These are phyloP conservation scores for Epinotia brunnichana DNA, from an alignment of 2,888 invertebrate genomes.

Conservation along the genomic window DNA sequence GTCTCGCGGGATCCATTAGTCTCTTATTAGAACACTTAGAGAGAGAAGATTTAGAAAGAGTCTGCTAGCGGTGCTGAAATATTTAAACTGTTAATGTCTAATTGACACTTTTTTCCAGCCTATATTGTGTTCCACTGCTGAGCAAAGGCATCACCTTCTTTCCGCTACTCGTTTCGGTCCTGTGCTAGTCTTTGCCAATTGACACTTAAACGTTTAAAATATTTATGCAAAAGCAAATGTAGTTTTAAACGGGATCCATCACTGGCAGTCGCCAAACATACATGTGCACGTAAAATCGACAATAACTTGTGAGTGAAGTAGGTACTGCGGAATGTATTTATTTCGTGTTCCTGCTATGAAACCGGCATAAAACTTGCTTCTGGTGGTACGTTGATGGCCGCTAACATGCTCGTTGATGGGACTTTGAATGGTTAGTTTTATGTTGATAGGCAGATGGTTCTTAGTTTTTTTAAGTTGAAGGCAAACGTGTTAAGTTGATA, in stretches of 20 bases:
- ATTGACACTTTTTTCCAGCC: no score
- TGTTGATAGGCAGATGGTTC: constrained; percentile 2
- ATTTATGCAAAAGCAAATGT: no score
- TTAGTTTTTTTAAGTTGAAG: neutral
- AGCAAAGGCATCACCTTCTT: no score
- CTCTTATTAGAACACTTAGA: neutral
- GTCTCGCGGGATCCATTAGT: no score
- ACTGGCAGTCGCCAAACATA: neutral
- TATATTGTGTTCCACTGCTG: no score
- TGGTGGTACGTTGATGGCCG: constrained; percentile 1
- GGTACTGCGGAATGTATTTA: neutral
- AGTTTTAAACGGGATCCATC: neutral
- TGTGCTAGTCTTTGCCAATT: no score
- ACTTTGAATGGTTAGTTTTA: constrained; percentile 20
- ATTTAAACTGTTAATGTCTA: no score
- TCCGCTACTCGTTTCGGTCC: no score
- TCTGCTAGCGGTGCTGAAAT: no score
- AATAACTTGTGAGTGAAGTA: neutral
- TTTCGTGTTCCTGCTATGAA: neutral
- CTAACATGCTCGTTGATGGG: constrained; percentile 27
- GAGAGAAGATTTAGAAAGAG: neutral
- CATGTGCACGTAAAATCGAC: neutral
- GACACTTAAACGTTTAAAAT: no score
- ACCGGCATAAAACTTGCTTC: constrained; percentile 21
- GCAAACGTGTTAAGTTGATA: neutral